Percentiles rank a stretch among this genome's conserved stretches.
These are phyloP conservation scores for Aricia artaxerxes DNA, from an alignment of 2,888 invertebrate genomes.

Conservation along the genomic window DNA sequence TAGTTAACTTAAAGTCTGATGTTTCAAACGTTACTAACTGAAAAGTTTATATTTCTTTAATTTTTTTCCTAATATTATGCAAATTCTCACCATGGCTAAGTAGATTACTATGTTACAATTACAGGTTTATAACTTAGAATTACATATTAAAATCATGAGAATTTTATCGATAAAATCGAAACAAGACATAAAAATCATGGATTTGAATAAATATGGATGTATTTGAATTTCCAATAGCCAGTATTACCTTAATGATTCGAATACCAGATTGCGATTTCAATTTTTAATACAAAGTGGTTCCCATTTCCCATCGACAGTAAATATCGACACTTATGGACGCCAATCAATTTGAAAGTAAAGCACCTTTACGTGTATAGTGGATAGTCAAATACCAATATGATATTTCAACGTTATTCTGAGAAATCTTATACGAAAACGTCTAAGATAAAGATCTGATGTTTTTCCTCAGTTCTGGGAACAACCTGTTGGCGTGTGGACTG, in stretches of 20 bases:
- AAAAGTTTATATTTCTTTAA: background rate
- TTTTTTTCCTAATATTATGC: background rate
- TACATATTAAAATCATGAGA: background rate
- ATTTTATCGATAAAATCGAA: slow-evolving; percentile 9
- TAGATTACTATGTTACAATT: background rate
- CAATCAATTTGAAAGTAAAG: background rate
- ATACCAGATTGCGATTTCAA: background rate
- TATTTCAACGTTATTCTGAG: background rate
- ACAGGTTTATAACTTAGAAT: background rate
- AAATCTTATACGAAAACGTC: background rate
- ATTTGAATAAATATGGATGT: slow-evolving; percentile 14
- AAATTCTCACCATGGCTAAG: background rate
- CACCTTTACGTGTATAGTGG: background rate
- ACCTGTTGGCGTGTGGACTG: slow-evolving; percentile 29
- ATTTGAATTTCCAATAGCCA: background rate
- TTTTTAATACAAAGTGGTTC: background rate
- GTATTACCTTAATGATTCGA: background rate
- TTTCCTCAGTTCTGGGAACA: slow-evolving; percentile 11
- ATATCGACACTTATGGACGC: background rate
- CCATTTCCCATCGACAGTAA: background rate
- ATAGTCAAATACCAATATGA: background rate
- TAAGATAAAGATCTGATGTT: background rate
- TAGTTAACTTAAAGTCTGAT: too few species aligned
- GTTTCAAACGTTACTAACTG: too few species aligned
- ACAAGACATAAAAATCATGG: slow-evolving; percentile 7